Conservation (phyloP, 1,140 invertebrate species). For the Periplaneta americana region DNA sequence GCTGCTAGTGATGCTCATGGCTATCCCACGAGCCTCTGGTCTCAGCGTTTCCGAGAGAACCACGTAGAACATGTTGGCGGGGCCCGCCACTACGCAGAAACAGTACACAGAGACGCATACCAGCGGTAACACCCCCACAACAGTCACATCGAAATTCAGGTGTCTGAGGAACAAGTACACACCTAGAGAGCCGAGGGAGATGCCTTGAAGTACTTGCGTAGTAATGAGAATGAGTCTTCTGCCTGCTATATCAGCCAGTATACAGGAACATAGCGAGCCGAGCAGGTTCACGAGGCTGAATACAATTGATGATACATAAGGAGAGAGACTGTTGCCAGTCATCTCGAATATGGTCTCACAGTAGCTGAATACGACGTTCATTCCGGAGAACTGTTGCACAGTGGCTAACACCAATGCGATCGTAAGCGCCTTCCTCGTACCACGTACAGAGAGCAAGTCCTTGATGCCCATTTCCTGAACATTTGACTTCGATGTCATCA, state of each 20-base stretch:
- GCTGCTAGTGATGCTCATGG: not conserved
- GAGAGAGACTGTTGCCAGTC: not conserved
- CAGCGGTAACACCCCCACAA: not conserved
- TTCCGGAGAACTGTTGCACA: not conserved
- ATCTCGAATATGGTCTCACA: not conserved
- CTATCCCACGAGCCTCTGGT: not conserved
- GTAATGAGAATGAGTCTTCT: not conserved
- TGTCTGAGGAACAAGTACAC: not conserved
- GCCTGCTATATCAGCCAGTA: not conserved
- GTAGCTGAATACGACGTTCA: not conserved
- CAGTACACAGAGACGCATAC: not conserved
- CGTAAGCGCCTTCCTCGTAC: not conserved
- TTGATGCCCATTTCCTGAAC: not conserved
- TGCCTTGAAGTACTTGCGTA: not conserved
- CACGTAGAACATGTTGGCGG: not conserved
- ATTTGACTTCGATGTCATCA: too few relatives aligned
- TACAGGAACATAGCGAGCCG: not conserved
- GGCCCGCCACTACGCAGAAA: not conserved
- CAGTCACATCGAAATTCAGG: not conserved
- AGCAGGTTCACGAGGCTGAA: not conserved
- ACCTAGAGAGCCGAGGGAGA: not conserved
- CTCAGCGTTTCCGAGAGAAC: not conserved
- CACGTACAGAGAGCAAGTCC: not conserved
- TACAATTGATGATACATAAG: not conserved
- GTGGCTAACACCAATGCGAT: not conserved